Evolutionary conservation across 2,888 invertebrate genomes (phyloP), one percentile per base, ranked within the genome.

Genomic region (Tupiocoris notatus): DNA sequence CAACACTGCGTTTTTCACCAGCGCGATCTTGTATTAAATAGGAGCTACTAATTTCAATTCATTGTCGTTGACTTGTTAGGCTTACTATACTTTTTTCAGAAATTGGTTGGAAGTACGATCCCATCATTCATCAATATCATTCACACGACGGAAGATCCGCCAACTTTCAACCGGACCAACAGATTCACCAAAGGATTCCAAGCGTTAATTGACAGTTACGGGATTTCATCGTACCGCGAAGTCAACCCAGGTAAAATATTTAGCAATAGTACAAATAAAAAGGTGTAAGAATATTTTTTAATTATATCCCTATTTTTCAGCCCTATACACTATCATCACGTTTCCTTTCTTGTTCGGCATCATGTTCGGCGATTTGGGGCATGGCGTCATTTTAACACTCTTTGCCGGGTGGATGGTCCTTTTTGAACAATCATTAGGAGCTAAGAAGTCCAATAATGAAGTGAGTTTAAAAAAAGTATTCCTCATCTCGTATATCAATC

Each of bases 171-270:
- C 84, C 88, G 93, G 39, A 93, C 94, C 77, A 97, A 97, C 86
- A 93, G 92, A 82, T 96, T 97, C 85, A 97, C 96, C 0, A 87
- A 86, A 80, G 96, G 94, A 71, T 98, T 97, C 87, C 97, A 98
- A 85, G 90, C 89, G 83, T 89, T 98, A 80, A 94, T 98, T 80
- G 94, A 97, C 84, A 89, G 96, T 0, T 98, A 97, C 83, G 97
- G 96, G 75, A 90, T 96, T 21, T 93, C 95, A 74, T 90, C 91
- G 22, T 98, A 98, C 84, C 88, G 95, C 78, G 97, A 98, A 86
- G 92, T 92, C 79, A 98, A 96, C 86, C 95, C 95, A 81, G 91
- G 91, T 91, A 84, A 77, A 7, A n/a, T n/a, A n/a, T n/a, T n/a
- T n/a, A n/a, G n/a, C n/a, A n/a, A n/a, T n/a, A n/a, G n/a, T n/a